Evolutionary conservation across 2,797 vertebrate species (phyloP), one percentile per base, ranked within the genome.

Genomic region (Sus cebifrons): DNA sequence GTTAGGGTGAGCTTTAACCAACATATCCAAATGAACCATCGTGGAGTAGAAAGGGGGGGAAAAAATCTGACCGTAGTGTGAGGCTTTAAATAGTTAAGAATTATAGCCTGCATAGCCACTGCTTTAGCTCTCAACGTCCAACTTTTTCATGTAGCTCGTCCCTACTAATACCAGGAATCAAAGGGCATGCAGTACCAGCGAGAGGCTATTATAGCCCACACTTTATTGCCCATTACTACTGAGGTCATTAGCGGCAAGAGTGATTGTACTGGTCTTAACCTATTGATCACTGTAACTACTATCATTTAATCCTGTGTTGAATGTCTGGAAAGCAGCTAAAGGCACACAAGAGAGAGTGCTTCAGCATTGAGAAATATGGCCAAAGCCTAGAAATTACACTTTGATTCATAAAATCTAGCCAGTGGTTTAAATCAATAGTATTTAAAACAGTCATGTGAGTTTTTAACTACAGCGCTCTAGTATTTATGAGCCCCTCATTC

Each of bases 241-340:
- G 99, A 99, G 99, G 99, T 99, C 99, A 99, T 99, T 99, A 99
- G 99, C 99, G 98, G 99, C 99, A 99, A 99, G 99, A 99, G 99
- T 99, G 99, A 99, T 99, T 99, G 99, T 99, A 98, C 99, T 98
- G 99, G 99, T 99, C 99, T 99, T 99, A 99, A 99, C 99, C 99
- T 99, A 99, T 99, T 99, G 99, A 99, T 99, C 99, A 99, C 99
- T 99, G 99, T 99, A 99, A 99, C 99, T 99, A 99, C 99, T 99
- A 99, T 99, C 99, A 99, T 99, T 99, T 99, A 99, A 99, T 99
- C 99, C 99, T 98, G 99, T 98, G 99, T 99, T 99, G 99, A 99
- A 99, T 98, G 99, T 99, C 99, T 99, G 99, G 99, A 99, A 99
- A 99, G 99, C 99, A 98, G 99, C 99, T 99, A 98, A 99, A 99